Conservation (phyloP, 2,888 invertebrate genomes). For the Blastobasis adustella region DNA sequence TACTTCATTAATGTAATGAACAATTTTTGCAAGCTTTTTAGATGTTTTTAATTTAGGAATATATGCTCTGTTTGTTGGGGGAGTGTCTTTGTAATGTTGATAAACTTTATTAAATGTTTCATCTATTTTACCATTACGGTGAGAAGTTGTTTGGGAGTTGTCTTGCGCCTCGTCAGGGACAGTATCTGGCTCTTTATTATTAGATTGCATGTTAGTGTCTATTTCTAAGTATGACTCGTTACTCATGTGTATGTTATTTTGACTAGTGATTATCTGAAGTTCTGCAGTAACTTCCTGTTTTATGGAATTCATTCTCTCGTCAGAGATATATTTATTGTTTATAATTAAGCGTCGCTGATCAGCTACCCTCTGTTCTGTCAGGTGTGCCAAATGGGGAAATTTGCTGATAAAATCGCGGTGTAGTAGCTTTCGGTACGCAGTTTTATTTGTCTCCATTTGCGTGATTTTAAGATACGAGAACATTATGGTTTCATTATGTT, state of each 20-base stretch:
- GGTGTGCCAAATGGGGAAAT: constrained; percentile 9
- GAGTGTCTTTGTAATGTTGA: background rate
- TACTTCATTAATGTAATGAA: constrained; percentile 5
- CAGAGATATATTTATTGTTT: constrained; percentile 8
- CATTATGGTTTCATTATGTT: constrained; percentile 10
- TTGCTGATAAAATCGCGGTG: constrained; percentile 1
- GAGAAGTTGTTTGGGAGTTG: background rate
- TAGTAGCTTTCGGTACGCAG: constrained; percentile 9
- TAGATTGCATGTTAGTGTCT: no score
- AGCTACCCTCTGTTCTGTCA: constrained; percentile 12
- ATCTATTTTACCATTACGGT: constrained; percentile 2
- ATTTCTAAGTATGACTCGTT: no score
- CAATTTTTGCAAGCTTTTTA: constrained; percentile 6
- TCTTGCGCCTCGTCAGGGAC: no score
- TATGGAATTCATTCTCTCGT: constrained; percentile 1
- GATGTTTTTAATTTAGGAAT: constrained; percentile 12
- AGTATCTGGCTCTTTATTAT: no score
- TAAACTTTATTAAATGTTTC: background rate
- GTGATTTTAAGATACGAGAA: constrained; percentile 7
- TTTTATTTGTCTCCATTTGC: constrained; percentile 5
- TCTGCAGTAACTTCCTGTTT: constrained; percentile 1
- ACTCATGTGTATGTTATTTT: background rate
- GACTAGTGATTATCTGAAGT: background rate
- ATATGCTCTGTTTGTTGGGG: constrained; percentile 3
- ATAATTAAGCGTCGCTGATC: constrained; percentile 12